Conservation (phyloP, 2,113 vertebrate species). For the Rhinichthys klamathensis region DNA sequence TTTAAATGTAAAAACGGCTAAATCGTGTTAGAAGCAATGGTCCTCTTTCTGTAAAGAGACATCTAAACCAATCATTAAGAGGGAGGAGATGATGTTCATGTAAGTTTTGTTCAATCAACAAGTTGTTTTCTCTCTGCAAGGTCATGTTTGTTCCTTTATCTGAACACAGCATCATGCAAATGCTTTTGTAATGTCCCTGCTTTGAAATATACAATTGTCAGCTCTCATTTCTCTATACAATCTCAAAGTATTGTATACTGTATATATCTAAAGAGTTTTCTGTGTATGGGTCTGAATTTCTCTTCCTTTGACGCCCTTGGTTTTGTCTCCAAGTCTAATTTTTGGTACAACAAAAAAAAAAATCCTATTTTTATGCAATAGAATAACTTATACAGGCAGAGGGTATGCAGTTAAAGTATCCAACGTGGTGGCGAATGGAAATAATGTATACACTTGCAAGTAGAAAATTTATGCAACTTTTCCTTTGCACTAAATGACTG, state of each 20-base stretch:
- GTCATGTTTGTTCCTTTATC: slow-evolving; percentile 8
- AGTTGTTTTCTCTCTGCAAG: slow-evolving; percentile 13
- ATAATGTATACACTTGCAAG: slow-evolving; percentile 44
- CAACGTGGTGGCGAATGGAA: slow-evolving; percentile 38
- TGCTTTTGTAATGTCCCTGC: slow-evolving; percentile 24
- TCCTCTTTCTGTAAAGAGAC: slow-evolving; percentile 3
- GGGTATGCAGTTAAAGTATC: slow-evolving; percentile 57
- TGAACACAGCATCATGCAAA: slow-evolving; percentile 18
- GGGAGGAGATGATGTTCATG: background rate
- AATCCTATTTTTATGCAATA: slow-evolving; percentile 58
- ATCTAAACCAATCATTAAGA: slow-evolving; percentile 13
- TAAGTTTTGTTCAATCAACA: background rate
- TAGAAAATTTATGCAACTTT: slow-evolving; percentile 70
- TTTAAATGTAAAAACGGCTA: slow-evolving; percentile 12
- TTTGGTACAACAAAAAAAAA: slow-evolving; percentile 39
- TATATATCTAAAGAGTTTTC: slow-evolving; percentile 30
- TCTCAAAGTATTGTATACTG: slow-evolving; percentile 28
- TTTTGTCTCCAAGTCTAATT: slow-evolving; percentile 49
- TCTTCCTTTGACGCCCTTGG: slow-evolving; percentile 29
- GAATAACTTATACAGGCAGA: slow-evolving; percentile 48
- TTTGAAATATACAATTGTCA: slow-evolving; percentile 28
- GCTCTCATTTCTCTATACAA: slow-evolving; percentile 16
- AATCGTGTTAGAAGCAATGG: slow-evolving; percentile 25
- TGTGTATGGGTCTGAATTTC: slow-evolving; percentile 35
- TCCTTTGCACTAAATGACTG: slow-evolving; percentile 68